These are phyloP conservation scores for Troides helena DNA, from an alignment of 2,888 invertebrate species.

Conservation along the genomic window DNA sequence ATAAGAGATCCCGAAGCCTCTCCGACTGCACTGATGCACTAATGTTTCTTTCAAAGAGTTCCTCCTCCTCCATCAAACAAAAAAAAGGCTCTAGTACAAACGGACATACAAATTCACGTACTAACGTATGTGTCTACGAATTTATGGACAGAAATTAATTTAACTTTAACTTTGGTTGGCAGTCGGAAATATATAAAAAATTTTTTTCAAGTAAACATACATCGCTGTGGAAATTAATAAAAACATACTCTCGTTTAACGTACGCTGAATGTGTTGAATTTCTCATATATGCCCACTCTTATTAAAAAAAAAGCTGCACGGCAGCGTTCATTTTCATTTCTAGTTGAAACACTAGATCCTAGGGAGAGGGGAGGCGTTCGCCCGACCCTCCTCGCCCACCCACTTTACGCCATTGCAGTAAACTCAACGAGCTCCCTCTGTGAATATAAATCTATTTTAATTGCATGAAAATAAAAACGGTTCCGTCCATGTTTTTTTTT, in stretches of 20 bases:
- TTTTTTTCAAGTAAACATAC: background rate
- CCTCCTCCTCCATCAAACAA: too few relatives aligned
- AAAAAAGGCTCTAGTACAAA: too few relatives aligned
- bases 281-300: background rate
- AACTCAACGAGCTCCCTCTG: constrained; percentile 24
- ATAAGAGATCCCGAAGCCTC: too few relatives aligned
- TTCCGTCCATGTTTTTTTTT: background rate
- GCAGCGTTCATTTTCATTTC: constrained; percentile 18
- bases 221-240: background rate
- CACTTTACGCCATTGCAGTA: constrained; percentile 28
- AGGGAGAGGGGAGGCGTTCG: constrained; percentile 15
- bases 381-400: constrained; percentile 18
- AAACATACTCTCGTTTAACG: background rate
- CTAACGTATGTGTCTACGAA: too few relatives aligned
- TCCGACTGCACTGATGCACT: too few relatives aligned
- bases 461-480: constrained; percentile 1
- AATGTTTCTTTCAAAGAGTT: too few relatives aligned
- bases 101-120: too few relatives aligned
- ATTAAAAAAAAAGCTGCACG: constrained; percentile 5
- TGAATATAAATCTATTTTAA: constrained; percentile 10
- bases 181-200: background rate
- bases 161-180: too few relatives aligned
- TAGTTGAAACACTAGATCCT: constrained; percentile 22
- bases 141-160: background rate
- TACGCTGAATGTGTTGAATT: background rate